phyloP scores from a whole-genome alignment of 2,888 invertebrate genomes.

The Odontocolon sp. region DNA sequence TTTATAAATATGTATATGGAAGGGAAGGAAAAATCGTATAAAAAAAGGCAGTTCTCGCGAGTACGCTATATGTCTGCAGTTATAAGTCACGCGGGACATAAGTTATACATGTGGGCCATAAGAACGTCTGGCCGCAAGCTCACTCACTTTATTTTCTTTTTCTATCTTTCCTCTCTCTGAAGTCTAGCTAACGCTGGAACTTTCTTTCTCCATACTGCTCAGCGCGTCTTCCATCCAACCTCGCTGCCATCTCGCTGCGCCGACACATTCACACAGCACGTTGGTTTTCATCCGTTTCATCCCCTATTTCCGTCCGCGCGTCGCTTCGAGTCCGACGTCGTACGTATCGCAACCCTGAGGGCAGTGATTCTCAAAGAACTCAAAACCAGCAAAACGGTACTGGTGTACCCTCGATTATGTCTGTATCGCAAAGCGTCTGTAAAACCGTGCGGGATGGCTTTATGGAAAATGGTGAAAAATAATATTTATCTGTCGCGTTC shows the following conservation, averaged over 20 bases:
- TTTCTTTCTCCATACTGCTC: slow-evolving; percentile 42
- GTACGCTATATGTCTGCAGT: slow-evolving; percentile 41
- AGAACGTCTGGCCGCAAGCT: slow-evolving; percentile 55
- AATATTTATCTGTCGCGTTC: slow-evolving; percentile 27
- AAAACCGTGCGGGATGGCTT: not conserved
- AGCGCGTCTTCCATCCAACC: slow-evolving; percentile 13
- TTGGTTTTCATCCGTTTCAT: slow-evolving; percentile 58
- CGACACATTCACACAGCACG: slow-evolving; percentile 31
- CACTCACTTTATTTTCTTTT: slow-evolving; percentile 19
- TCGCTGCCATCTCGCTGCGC: not conserved
- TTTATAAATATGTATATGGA: slow-evolving; percentile 41
- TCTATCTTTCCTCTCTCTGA: not conserved
- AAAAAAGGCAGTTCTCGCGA: not conserved
- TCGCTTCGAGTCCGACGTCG: slow-evolving; percentile 9
- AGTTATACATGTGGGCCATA: slow-evolving; percentile 51
- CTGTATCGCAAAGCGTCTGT: not conserved
- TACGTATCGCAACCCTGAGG: slow-evolving; percentile 26
- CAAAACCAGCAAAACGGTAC: not conserved
- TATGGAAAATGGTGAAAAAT: slow-evolving; percentile 20
- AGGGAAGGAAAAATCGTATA: slow-evolving; percentile 7
- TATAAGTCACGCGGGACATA: slow-evolving; percentile 50
- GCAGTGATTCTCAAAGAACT: slow-evolving; percentile 52
- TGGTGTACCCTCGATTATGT: not conserved
- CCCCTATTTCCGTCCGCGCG: slow-evolving; percentile 48
- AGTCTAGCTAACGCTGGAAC: slow-evolving; percentile 44